Evolutionary conservation across 2,888 invertebrate genomes (phyloP).

Genomic region (Physocephala rufipes): DNA sequence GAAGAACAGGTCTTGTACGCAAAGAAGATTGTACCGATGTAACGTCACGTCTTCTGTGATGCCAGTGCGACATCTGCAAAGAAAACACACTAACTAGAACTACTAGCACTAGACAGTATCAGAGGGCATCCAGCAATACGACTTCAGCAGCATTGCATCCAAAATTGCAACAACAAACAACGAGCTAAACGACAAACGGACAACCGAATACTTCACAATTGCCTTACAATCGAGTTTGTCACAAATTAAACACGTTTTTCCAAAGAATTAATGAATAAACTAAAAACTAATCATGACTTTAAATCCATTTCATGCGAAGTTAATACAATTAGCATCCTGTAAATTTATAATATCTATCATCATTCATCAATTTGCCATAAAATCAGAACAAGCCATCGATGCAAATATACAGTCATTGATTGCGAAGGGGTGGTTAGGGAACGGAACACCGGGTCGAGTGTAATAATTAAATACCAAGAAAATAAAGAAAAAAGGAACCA

Average conservation of each 20-base stretch:
- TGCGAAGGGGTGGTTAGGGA: neutral
- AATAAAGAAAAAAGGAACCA: too few species aligned
- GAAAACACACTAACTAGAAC: neutral
- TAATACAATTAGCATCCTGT: conserved; percentile 60
- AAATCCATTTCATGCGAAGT: conserved; percentile 50
- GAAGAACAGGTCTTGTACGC: neutral
- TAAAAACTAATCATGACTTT: conserved; percentile 28
- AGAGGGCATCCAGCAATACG: too few species aligned
- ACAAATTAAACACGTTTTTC: conserved; percentile 64
- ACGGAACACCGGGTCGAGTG: neutral
- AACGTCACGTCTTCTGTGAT: conserved; percentile 2
- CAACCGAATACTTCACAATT: conserved; percentile 11
- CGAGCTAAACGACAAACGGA: neutral
- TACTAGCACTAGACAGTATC: neutral
- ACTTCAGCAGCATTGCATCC: too few species aligned
- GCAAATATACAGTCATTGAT: neutral
- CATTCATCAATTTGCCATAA: conserved; percentile 34
- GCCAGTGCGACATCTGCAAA: conserved; percentile 3
- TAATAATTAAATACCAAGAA: too few species aligned
- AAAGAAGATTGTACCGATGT: neutral
- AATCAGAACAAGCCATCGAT: neutral
- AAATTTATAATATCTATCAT: conserved; percentile 57
- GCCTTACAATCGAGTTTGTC: conserved; percentile 54
- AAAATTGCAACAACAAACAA: neutral
- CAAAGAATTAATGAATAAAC: conserved; percentile 62